Evolutionary conservation across 2,888 invertebrate genomes (phyloP).

Genomic region (Synanthedon vespiformis): DNA sequence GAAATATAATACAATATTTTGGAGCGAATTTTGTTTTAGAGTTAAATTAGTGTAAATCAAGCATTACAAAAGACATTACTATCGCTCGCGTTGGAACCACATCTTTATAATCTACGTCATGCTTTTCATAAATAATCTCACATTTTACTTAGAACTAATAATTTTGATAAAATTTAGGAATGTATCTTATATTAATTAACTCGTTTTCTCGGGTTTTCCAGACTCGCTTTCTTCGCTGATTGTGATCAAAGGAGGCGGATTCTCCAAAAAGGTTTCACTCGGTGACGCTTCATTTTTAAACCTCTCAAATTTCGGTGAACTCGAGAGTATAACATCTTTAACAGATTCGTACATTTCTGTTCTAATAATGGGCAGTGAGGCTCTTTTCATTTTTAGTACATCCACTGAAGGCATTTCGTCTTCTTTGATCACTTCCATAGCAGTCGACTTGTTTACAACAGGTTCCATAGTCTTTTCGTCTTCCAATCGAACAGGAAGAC

Average conservation of each 20-base stretch:
- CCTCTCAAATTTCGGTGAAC: conserved; percentile 72
- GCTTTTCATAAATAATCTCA: conserved; percentile 12
- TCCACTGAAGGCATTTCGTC: conserved; percentile 45
- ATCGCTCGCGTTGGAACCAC: conserved; percentile 5
- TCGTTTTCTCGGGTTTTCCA: conserved; percentile 47
- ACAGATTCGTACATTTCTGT: conserved; percentile 69
- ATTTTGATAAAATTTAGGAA: conserved; percentile 23
- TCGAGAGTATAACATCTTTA: conserved; percentile 60
- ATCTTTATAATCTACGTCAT: conserved; percentile 2
- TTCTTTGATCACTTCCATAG: conserved; percentile 49
- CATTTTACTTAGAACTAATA: conserved; percentile 21
- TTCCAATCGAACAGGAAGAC: conserved; percentile 67
- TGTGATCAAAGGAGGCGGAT: conserved; percentile 57
- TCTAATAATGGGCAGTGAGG: conserved; percentile 51
- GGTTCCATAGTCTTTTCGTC: conserved; percentile 37
- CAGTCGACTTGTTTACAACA: conserved; percentile 17
- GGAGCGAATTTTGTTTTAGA: no score
- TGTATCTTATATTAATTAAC: conserved; percentile 35
- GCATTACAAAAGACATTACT: neutral
- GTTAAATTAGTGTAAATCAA: neutral
- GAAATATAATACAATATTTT: no score
- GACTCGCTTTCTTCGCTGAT: conserved; percentile 61
- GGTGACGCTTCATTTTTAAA: conserved; percentile 66
- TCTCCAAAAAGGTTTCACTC: conserved; percentile 29
- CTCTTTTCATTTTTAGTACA: conserved; percentile 41